Evolutionary conservation across 2,113 vertebrate species (phyloP), one percentile per base, ranked within the genome.

Genomic region (Cranoglanis bouderius): DNA sequence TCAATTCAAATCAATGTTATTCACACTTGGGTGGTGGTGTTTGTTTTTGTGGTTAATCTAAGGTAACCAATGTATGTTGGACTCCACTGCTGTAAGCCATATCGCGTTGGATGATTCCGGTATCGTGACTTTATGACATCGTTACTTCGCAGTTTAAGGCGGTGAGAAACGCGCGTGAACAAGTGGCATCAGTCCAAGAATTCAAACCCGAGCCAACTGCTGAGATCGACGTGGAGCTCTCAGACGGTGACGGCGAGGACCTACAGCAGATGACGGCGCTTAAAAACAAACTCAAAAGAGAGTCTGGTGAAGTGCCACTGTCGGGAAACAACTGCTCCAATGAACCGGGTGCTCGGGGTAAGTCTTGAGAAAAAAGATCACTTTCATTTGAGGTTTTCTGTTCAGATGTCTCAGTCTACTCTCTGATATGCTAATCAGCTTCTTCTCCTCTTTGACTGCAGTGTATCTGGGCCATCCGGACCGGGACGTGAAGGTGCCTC

Each of bases 391-490:
- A 29, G 61, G 26, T 67, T 35, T 18, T 67, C 29, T 14, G 5
- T n/a, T n/a, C 63, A 65, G 63, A n/a, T 74, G 35, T 38, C 38
- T 26, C 3, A 43, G 21, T 26, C 38, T 75, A 26, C 8, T n/a
- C 35, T 80, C 40, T 46, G 72, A 43, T 10, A 3, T 75, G 75
- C 40, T 46, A 3, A 24, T 46, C 75, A 43, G 10, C 18, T 74
- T 43, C 57, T 65, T 35, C 4, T 72, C 65, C 4, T 59, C 38
- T 55, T n/a, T 40, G 49, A 40, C 49, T n/a, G 1, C 16, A 97
- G 96, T 94, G 57, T 92, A 90, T 87, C 89, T 97, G 82, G 97
- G 97, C 49, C 90, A 92, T 55, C 93, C 95, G 0, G 70, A 61
- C 78, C 95, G 95, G 88, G 92, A 95, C 0, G 88, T 96, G 89